These are phyloP conservation scores for Mycetomoellerius zeteki DNA, from an alignment of 1,140 invertebrate genomes.

Conservation along the genomic window DNA sequence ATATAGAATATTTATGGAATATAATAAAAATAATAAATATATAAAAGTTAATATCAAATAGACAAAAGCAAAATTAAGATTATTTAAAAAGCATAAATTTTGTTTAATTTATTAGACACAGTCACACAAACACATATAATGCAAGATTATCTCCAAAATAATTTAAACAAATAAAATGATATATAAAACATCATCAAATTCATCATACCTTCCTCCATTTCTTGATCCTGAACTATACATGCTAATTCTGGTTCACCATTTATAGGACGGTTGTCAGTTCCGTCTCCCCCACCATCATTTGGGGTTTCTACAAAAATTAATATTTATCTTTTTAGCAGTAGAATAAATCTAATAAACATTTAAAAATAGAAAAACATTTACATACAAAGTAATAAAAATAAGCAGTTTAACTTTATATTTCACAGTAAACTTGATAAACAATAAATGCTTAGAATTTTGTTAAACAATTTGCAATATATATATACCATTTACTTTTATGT, in stretches of 20 bases:
- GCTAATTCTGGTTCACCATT: constrained; percentile 88
- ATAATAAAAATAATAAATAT: not conserved
- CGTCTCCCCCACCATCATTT: constrained; percentile 85
- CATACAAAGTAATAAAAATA: not conserved
- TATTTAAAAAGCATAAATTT: not conserved
- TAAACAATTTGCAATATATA: not conserved
- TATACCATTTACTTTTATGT: not conserved
- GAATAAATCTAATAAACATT: not conserved
- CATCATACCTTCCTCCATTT: constrained; percentile 89
- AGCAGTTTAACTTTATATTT: constrained; percentile 36
- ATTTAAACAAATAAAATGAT: not conserved
- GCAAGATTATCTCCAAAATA: not conserved
- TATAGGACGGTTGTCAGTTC: constrained; percentile 86
- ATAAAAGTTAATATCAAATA: not conserved
- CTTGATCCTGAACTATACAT: constrained; percentile 87
- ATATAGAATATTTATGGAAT: constrained; percentile 27
- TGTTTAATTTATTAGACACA: no score
- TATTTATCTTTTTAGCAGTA: constrained; percentile 5
- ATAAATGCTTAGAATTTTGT: constrained; percentile 16
- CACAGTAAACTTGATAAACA: not conserved
- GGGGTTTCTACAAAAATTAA: constrained; percentile 83
- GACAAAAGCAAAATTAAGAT: not conserved
- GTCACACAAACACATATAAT: not conserved
- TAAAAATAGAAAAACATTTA: not conserved
- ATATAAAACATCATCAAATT: constrained; percentile 5